phyloP scores from a whole-genome alignment of 2,797 vertebrate genomes.

The Amniataba percoides region DNA sequence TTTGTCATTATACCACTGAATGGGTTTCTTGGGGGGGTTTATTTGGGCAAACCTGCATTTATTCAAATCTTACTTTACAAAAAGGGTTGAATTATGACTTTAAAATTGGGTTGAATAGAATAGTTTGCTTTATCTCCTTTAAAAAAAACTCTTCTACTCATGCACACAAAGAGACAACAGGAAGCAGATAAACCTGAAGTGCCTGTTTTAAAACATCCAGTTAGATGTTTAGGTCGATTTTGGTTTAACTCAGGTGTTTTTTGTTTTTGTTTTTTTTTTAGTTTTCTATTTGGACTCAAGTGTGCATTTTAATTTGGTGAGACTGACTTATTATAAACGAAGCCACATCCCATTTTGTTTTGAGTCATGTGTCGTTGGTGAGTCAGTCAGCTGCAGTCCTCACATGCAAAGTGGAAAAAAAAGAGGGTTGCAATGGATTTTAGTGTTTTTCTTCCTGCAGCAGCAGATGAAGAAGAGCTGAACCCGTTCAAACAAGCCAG shows the following conservation, averaged over 20 bases:
- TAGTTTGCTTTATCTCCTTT: background rate
- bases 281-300: too few relatives aligned
- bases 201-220: background rate
- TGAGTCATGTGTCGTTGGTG: background rate
- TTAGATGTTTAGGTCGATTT: background rate
- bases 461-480: constrained; percentile 1
- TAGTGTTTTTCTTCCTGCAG: background rate
- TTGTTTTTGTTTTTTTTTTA: too few relatives aligned
- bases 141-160: too few relatives aligned
- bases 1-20: too few relatives aligned
- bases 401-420: background rate
- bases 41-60: background rate
- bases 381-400: constrained; percentile 16
- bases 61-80: background rate
- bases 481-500: background rate
- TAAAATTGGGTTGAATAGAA: background rate
- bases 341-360: background rate
- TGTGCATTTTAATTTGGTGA: background rate
- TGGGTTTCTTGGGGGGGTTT: too few relatives aligned
- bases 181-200: background rate
- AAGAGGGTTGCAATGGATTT: constrained; percentile 31
- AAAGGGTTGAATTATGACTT: background rate
- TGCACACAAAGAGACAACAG: background rate
- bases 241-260: background rate
- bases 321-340: background rate